Evolutionary conservation across 2,113 vertebrate species (phyloP).

Genomic region (Percina caprodes): DNA sequence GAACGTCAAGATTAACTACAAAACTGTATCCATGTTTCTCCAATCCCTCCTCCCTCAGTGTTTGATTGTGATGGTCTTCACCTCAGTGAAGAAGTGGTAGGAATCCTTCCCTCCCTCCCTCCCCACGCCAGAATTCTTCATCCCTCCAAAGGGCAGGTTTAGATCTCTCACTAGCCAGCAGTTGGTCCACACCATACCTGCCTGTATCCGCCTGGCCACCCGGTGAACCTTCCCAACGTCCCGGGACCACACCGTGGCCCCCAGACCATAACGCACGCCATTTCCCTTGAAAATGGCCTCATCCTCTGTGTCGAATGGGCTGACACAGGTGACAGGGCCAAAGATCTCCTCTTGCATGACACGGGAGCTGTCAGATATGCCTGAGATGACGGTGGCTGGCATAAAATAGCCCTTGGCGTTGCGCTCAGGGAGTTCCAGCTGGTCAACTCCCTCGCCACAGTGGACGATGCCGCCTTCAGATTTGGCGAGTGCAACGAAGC

Average conservation of each 20-base stretch:
- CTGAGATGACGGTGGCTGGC: slow-evolving; percentile 91
- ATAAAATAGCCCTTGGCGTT: slow-evolving; percentile 93
- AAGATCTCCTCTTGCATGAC: slow-evolving; percentile 99
- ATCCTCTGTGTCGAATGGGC: slow-evolving; percentile 91
- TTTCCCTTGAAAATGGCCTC: slow-evolving; percentile 92
- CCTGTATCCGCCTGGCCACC: slow-evolving; percentile 88
- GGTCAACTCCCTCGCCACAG: slow-evolving; percentile 93
- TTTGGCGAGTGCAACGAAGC: slow-evolving; percentile 88
- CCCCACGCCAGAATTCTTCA: slow-evolving; percentile 95
- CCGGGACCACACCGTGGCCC: slow-evolving; percentile 91
- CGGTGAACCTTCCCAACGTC: slow-evolving; percentile 89
- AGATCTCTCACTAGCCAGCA: slow-evolving; percentile 97
- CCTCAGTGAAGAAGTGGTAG: slow-evolving; percentile 96
- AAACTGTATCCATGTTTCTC: not conserved
- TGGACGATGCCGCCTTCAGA: slow-evolving; percentile 90
- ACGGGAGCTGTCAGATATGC: slow-evolving; percentile 87
- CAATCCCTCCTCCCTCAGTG: slow-evolving; percentile 81
- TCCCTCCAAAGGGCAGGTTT: slow-evolving; percentile 96
- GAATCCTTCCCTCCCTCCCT: slow-evolving; percentile 96
- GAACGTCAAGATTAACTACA: slow-evolving; percentile 8
- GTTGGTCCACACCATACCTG: slow-evolving; percentile 96
- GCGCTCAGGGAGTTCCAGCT: slow-evolving; percentile 81
- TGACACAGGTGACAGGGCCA: slow-evolving; percentile 93
- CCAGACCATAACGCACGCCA: slow-evolving; percentile 90
- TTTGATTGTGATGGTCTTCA: slow-evolving; percentile 94